Evolutionary conservation across 1,140 invertebrate genomes (phyloP).

Genomic region (Elysia chlorotica): DNA sequence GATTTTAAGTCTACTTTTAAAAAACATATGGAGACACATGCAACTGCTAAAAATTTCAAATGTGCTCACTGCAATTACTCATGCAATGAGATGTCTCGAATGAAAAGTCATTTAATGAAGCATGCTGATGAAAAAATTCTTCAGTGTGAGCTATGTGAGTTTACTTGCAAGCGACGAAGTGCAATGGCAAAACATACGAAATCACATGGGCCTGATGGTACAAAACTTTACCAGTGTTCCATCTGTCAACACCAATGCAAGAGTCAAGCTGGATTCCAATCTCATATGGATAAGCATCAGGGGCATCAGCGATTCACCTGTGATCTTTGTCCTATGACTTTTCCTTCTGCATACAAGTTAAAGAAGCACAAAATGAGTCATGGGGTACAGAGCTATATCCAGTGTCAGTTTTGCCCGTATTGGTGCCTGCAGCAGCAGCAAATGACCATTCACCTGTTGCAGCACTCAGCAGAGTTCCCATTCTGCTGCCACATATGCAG

Average conservation of each 20-base stretch:
- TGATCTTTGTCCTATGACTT: neutral
- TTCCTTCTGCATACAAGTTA: neutral
- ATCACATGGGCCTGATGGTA: neutral
- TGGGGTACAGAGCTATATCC: neutral
- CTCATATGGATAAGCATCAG: constrained; percentile 1
- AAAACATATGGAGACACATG: neutral
- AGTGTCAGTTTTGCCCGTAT: constrained; percentile 12
- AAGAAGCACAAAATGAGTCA: constrained; percentile 17
- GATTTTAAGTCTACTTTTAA: constrained; percentile 12
- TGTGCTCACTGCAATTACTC: constrained; percentile 15
- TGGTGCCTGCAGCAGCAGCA: constrained; percentile 11
- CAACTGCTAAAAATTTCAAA: neutral
- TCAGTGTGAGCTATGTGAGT: constrained; percentile 4
- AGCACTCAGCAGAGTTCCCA: constrained; percentile 8
- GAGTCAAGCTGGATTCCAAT: constrained; percentile 2
- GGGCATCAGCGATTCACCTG: neutral
- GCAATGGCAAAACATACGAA: neutral
- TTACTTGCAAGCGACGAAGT: neutral
- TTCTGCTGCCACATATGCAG: constrained; percentile 11
- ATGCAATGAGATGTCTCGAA: constrained; percentile 1
- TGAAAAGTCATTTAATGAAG: constrained; percentile 8
- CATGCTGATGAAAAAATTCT: constrained; percentile 3
- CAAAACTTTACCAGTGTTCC: constrained; percentile 1
- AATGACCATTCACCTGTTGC: constrained; percentile 17
- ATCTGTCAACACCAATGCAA: constrained; percentile 1